phyloP scores from a whole-genome alignment of 2,888 invertebrate genomes.

The Cryptus armator region DNA sequence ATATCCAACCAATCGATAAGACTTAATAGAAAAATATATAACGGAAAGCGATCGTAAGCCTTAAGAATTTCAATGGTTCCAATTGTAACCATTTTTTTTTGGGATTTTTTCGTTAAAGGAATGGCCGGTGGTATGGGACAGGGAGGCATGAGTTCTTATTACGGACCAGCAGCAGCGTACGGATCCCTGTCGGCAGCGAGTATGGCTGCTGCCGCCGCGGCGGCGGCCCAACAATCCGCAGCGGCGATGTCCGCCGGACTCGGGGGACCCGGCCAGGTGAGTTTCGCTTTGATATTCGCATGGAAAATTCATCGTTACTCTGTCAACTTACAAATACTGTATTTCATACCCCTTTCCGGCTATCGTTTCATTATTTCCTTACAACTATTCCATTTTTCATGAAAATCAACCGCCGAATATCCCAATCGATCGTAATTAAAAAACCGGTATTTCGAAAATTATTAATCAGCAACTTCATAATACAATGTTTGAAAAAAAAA shows the following conservation, averaged over 20 bases:
- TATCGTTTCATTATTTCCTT: constrained; percentile 64
- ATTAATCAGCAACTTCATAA: constrained; percentile 55
- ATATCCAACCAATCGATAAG: neutral
- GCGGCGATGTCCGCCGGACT: constrained; percentile 89
- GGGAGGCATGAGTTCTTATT: constrained; percentile 89
- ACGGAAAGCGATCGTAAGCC: neutral
- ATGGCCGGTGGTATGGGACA: constrained; percentile 91
- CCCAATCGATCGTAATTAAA: constrained; percentile 14
- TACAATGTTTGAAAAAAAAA: neutral
- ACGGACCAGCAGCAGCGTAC: constrained; percentile 90
- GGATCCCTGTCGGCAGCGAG: constrained; percentile 91
- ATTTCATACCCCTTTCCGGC: constrained; percentile 54
- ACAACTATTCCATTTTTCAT: constrained; percentile 59
- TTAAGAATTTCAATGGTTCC: neutral
- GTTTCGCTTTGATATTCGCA: constrained; percentile 69
- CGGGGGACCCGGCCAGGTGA: constrained; percentile 89
- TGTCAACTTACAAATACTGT: constrained; percentile 40
- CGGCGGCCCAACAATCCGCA: constrained; percentile 89
- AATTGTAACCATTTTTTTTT: neutral
- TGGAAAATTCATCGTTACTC: constrained; percentile 60
- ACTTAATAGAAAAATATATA: neutral
- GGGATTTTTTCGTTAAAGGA: constrained; percentile 85
- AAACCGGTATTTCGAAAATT: constrained; percentile 50
- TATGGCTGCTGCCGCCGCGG: constrained; percentile 91
- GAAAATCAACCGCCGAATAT: constrained; percentile 60